A percentile compares a stretch with the other conserved stretches of the same genome.
These are phyloP conservation scores for Drosophila nigritarsus DNA, from an alignment of 2,888 invertebrate species.

Conservation along the genomic window DNA sequence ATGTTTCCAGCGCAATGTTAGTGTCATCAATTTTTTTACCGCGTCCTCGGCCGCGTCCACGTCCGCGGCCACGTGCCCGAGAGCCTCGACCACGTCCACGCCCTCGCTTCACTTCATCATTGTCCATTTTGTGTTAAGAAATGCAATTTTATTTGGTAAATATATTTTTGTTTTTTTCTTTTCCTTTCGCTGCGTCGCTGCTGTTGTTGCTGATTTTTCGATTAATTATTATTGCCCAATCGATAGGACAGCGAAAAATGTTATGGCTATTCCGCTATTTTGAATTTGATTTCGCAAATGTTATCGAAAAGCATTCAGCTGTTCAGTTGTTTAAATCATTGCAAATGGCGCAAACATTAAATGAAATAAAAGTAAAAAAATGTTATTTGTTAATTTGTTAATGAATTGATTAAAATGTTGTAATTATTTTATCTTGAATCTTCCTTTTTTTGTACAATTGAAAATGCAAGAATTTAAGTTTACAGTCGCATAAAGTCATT, in stretches of 20 bases:
- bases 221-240: background rate
- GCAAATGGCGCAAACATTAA: background rate
- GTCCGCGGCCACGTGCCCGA: slow-evolving; percentile 89
- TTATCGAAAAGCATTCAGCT: background rate
- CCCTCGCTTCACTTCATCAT: slow-evolving; percentile 77
- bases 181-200: slow-evolving; percentile 7
- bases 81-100: slow-evolving; percentile 85
- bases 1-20: slow-evolving; percentile 43
- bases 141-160: slow-evolving; percentile 8
- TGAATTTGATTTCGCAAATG: background rate
- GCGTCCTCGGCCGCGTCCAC: slow-evolving; percentile 92
- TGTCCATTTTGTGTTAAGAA: slow-evolving; percentile 64
- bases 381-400: background rate
- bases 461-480: background rate
- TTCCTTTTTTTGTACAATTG: background rate
- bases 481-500: background rate
- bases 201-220: slow-evolving; percentile 13
- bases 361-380: background rate
- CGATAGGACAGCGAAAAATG: slow-evolving; percentile 1
- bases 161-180: slow-evolving; percentile 19
- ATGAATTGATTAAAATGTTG: background rate
- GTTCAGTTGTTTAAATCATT: background rate
- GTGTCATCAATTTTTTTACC: slow-evolving; percentile 89
- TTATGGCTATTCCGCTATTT: background rate
- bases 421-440: background rate